Base-by-base conservation (phyloP, 92 coral and sea anemone genomes). In the Epizoanthus rinbou region DNA sequence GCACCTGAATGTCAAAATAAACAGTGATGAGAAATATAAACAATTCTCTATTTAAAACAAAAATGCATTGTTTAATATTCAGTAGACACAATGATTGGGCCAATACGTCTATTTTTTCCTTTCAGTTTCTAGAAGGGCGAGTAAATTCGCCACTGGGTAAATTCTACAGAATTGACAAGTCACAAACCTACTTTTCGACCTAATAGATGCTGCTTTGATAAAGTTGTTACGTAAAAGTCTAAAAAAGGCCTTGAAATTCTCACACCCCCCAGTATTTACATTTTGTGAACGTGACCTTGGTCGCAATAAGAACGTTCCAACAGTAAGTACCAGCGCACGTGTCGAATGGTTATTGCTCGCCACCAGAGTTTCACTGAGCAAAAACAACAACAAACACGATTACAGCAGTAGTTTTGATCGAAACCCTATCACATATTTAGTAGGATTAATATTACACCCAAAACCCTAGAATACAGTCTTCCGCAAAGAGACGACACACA, bases 251-350 rank as follows among this genome's bases (percentile, higher is more conserved):
- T 67, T 67, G 54, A 50, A 9, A 10, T 50, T 10, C 16, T 50
- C 54, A 50, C 54, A 50, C 16, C 54, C 54, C 54, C 14, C 43
- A 2, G 3, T 67, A 41, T 67, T 67, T 67, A 33, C 18, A 33
- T 67, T 67, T 67, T 67, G 45, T 67, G 19, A 33, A 67, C 72
- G 72, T 67, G 72, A 67, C 73, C 73, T 67, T 67, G 73, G 21
- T 17, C 39, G 6, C 71, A 3, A 31, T 3, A 8, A 24, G 3
- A 14, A 35, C 39, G 73, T 67, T 33, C 64, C 21, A 21, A 18
- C 24, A 18, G 24, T 18, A 7, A 21, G 39, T 16, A 5, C 31
- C 17, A 65, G 6, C 5, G 45, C 73, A 67, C 73, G 73, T 67
- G 73, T 67, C 73, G 37, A 33, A 67, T 67, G 15, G 73, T 16